Base-by-base conservation (phyloP, 2,797 vertebrate genomes). In the Poecilia wingei region DNA sequence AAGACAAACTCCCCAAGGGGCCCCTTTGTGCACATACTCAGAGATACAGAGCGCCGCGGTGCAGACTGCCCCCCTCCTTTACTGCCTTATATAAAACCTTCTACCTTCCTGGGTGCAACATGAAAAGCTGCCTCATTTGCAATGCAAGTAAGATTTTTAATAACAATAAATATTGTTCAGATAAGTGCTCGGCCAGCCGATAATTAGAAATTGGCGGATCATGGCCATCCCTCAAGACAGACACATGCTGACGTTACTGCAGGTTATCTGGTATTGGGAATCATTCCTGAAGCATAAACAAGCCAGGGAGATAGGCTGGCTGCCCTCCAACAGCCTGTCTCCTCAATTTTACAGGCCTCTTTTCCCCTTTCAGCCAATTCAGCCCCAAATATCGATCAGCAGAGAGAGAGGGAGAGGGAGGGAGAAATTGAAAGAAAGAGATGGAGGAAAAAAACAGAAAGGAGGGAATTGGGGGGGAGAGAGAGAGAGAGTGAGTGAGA, bases 231-330 rank as follows among this genome's bases (percentile, higher is more conserved):
- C 91, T 92, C 91, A 92, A 92, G 90, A 91, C 86, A 82, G 92
- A 94, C 92, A 92, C 90, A 93, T 93, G 91, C 93, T 93, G 92
- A 93, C 92, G 91, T 84, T 89, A 87, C 88, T 90, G 88, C 91
- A 91, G 94, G 91, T 94, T 94, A 93, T 94, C 94, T 93, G 90
- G 86, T 95, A 94, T 94, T 86, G 92, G 93, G 93, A 94, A 94
- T 94, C 93, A 94, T 94, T 95, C 93, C 91, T 92, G 91, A 89
- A 93, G 94, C 94, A 94, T 94, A 95, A 95, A 95, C 94, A 95
- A 95, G 93, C 86, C 91, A 82, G 87, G 86, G 89, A 91, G 92
- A 93, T 90, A 86, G 84, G 86, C 90, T 95, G 94, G 94, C 91
- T 77, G 72, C 82, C 79, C 87, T 95, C 95, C 94, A 95, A 89